Conservation (phyloP, 2,888 invertebrate genomes). For the Megastigmus dorsalis region DNA sequence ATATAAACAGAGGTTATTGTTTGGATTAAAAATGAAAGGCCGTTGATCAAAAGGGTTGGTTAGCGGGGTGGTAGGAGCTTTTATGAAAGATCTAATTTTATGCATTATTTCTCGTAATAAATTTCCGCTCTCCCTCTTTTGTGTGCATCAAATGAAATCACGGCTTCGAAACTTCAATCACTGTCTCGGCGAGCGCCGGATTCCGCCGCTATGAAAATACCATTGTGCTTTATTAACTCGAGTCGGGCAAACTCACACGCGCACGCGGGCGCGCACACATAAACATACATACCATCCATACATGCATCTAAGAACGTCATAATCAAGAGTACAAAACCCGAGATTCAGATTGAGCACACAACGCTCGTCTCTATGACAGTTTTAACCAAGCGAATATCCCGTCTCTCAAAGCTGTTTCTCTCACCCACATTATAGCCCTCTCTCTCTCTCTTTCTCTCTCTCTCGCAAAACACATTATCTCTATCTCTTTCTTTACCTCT, state of each 20-base stretch:
- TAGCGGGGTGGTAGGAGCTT: neutral
- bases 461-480: neutral
- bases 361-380: constrained; percentile 47
- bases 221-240: constrained; percentile 43
- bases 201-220: constrained; percentile 33
- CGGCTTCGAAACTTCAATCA: constrained; percentile 16
- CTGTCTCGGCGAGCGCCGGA: neutral
- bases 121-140: constrained; percentile 19
- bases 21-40: neutral
- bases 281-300: neutral
- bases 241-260: neutral
- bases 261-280: neutral
- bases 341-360: constrained; percentile 52
- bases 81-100: constrained; percentile 23
- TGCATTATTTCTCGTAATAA: constrained; percentile 22
- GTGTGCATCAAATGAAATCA: constrained; percentile 13
- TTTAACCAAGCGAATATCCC: constrained; percentile 54
- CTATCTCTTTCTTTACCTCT: neutral
- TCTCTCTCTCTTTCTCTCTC: constrained; percentile 19
- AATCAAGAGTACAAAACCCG: constrained; percentile 47
- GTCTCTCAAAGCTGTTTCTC: constrained; percentile 17
- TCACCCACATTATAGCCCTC: neutral
- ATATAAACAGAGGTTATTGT: neutral
- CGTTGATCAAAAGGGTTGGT: constrained; percentile 6
- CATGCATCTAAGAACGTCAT: constrained; percentile 38